These are phyloP conservation scores for Magallana angulata DNA, from an alignment of 1,140 invertebrate genomes.

Conservation along the genomic window DNA sequence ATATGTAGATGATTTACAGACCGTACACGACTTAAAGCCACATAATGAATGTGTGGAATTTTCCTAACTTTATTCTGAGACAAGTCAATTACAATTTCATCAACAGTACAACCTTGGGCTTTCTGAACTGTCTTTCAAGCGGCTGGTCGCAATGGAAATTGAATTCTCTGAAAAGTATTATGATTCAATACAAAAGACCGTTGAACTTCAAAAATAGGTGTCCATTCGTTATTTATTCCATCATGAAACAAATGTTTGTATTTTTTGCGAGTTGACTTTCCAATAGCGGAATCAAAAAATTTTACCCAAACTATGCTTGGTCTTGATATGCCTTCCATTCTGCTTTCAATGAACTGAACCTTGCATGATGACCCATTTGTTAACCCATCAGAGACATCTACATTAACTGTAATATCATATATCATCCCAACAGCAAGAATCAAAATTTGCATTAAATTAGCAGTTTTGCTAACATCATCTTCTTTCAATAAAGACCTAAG, in stretches of 20 bases:
- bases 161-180: slow-evolving; percentile 36
- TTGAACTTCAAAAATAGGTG: slow-evolving; percentile 40
- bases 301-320: slow-evolving; percentile 39
- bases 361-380: slow-evolving; percentile 45
- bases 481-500: not conserved
- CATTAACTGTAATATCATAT: slow-evolving; percentile 40
- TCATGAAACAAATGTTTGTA: slow-evolving; percentile 33
- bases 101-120: slow-evolving; percentile 43
- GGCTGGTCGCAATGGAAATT: slow-evolving; percentile 43
- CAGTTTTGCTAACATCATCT: slow-evolving; percentile 15
- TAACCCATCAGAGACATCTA: slow-evolving; percentile 42
- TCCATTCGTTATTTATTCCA: slow-evolving; percentile 5
- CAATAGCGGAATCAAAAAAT: slow-evolving; percentile 8
- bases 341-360: not conserved
- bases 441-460: not conserved
- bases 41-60: slow-evolving; percentile 45
- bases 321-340: slow-evolving; percentile 5
- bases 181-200: slow-evolving; percentile 18
- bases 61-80: not conserved
- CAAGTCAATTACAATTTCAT: slow-evolving; percentile 45
- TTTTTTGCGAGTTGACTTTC: not conserved
- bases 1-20: slow-evolving; percentile 2
- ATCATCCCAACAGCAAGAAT: slow-evolving; percentile 34
- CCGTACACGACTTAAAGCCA: not conserved
- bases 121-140: slow-evolving; percentile 42